Percentiles rank a stretch among this genome's conserved stretches.
Conservation (phyloP, 2,888 invertebrate genomes). For the Spodoptera picta region DNA sequence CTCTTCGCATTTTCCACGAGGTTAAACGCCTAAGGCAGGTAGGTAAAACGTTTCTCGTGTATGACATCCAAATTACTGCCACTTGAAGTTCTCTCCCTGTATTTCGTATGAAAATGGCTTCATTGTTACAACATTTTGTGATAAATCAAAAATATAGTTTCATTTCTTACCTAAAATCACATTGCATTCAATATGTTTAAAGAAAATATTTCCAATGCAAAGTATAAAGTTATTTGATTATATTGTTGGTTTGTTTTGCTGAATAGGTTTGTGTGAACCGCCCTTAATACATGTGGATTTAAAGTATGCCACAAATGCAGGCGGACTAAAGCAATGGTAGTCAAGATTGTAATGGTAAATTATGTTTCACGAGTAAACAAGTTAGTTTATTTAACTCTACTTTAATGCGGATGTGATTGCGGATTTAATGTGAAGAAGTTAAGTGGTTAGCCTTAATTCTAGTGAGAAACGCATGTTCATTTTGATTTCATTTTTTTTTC, state of each 20-base stretch:
- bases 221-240: background rate
- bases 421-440: slow-evolving; percentile 3
- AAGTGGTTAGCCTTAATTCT: background rate
- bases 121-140: background rate
- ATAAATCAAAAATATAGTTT: slow-evolving; percentile 1
- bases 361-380: slow-evolving; percentile 23
- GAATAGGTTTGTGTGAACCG: slow-evolving; percentile 19
- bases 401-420: slow-evolving; percentile 9
- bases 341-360: slow-evolving; percentile 42
- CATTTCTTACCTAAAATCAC: too few species aligned
- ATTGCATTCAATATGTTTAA: too few species aligned
- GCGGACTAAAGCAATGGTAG: slow-evolving; percentile 44
- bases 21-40: slow-evolving; percentile 40
- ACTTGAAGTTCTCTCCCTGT: slow-evolving; percentile 27
- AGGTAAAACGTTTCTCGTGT: slow-evolving; percentile 46
- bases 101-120: slow-evolving; percentile 38
- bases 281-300: slow-evolving; percentile 38
- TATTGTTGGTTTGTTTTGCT: background rate
- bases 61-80: slow-evolving; percentile 42
- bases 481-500: background rate
- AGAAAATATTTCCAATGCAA: too few species aligned
- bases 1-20: slow-evolving; percentile 48
- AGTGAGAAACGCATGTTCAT: too few species aligned
- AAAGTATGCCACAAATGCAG: slow-evolving; percentile 51
- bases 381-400: slow-evolving; percentile 21